Evolutionary conservation across 2,888 invertebrate genomes (phyloP), one percentile per base, ranked within the genome.

Genomic region (Archips crataeganus): DNA sequence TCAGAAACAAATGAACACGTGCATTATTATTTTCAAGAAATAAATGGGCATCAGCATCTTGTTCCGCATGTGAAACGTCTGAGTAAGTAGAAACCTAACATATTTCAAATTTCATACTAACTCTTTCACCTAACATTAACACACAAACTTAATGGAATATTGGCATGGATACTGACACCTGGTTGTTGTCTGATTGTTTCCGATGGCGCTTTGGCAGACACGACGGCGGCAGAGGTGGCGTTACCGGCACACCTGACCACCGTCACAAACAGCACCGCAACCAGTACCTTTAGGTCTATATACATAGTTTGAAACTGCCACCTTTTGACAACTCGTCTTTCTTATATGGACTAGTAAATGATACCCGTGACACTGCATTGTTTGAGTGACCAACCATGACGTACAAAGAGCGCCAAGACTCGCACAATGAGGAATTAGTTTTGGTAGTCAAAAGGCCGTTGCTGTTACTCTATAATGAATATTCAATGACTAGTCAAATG

Each of bases 211-310:
- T 10, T 23, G 23, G 54, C 11, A 47, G 78, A 63, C 15, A 76
- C 70, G 42, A 70, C 61, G 4, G 69, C 72, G 5, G 79, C 78
- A 13, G 83, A 79, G 9, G 79, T 78, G 45, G 76, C 75, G 74
- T 82, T 79, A 34, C 80, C 78, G n/a, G 80, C 78, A 67, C 80
- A 76, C 63, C 75, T 68, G 39, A 78, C 79, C 11, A 77, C 74
- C n/a, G 78, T 61, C 34, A 75, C 60, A 15, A 73, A 34, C 36
- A 81, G 63, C 47, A 80, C 59, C 49, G 82, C 64, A 11, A 76
- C 71, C 45, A 81, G 34, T 6, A 74, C 49, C 61, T 77, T 77
- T 36, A 81, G 75, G 71, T 70, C 70, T 65, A 74, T 64, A 64
- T 65, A 65, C 69, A 74, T 73, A 54, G 34, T 51, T 54, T 9